Conservation (phyloP, 2,113 vertebrate genomes). For the Choloepus hoffmanni region DNA sequence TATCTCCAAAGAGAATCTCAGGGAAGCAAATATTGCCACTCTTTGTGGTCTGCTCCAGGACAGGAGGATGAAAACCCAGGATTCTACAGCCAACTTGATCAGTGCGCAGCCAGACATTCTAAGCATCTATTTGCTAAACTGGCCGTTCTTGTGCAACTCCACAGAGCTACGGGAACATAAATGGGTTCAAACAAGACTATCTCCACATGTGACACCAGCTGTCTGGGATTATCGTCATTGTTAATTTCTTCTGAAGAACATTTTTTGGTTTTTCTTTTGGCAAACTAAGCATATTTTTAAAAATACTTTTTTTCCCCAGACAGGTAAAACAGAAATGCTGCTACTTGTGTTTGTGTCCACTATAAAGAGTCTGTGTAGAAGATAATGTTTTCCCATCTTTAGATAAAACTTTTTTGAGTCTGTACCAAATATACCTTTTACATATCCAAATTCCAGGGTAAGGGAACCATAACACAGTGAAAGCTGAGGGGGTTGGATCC, state of each 20-base stretch:
- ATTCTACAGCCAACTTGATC: background rate
- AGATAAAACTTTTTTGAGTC: background rate
- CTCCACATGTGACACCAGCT: background rate
- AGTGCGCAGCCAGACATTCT: constrained; percentile 30
- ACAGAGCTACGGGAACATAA: background rate
- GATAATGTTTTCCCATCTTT: background rate
- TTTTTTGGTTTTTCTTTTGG: background rate
- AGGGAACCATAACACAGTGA: rapidly evolving
- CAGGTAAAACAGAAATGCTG: background rate
- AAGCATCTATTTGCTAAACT: background rate
- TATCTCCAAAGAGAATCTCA: background rate
- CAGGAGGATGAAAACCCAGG: background rate
- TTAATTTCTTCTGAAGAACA: background rate
- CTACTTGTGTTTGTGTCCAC: background rate
- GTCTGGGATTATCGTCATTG: background rate
- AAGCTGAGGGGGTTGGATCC: rapidly evolving
- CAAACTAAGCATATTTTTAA: background rate
- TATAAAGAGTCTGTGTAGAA: background rate
- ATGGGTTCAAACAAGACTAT: background rate
- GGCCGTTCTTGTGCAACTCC: background rate
- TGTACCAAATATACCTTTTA: background rate
- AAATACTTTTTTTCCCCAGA: background rate
- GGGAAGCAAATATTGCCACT: background rate
- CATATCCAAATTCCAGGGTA: rapidly evolving
- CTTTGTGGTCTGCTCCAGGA: background rate